Percentiles rank a stretch among this genome's conserved stretches.
These are phyloP conservation scores for Trachelus tabidus DNA, from an alignment of 2,888 invertebrate species.

Conservation along the genomic window DNA sequence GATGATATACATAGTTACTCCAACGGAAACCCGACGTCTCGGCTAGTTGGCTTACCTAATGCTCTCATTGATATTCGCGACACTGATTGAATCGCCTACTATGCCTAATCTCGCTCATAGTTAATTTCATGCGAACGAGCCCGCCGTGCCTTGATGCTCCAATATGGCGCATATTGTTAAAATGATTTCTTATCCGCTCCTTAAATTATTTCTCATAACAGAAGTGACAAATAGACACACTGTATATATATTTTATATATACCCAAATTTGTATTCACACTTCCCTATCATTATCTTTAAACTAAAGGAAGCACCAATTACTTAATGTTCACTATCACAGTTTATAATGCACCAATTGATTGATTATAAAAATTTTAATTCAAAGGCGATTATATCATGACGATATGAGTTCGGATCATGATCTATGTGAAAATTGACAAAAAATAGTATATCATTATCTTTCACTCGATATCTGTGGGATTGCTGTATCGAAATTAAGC, in stretches of 20 bases:
- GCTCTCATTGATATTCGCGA: constrained; percentile 48
- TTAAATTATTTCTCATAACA: neutral
- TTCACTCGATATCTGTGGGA: neutral
- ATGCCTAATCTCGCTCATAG: constrained; percentile 35
- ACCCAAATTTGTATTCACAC: neutral
- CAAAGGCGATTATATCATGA: neutral
- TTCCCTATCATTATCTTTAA: neutral
- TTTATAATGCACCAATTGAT: neutral
- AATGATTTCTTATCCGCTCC: neutral
- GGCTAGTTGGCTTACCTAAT: constrained; percentile 49
- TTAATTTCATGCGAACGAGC: constrained; percentile 1
- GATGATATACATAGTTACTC: constrained; percentile 9
- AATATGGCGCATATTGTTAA: neutral
- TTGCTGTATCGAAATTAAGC: neutral
- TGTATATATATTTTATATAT: constrained; percentile 1
- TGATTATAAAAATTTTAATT: neutral
- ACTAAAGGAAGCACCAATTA: neutral
- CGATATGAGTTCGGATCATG: neutral
- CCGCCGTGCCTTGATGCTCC: neutral
- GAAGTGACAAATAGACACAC: constrained; percentile 1
- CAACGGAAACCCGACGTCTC: constrained; percentile 40
- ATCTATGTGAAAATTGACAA: neutral
- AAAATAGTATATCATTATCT: neutral
- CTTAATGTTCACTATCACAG: neutral
- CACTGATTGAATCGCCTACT: constrained; percentile 43